Conservation (phyloP, 2,888 invertebrate genomes). For the Heliconius ethilla region DNA sequence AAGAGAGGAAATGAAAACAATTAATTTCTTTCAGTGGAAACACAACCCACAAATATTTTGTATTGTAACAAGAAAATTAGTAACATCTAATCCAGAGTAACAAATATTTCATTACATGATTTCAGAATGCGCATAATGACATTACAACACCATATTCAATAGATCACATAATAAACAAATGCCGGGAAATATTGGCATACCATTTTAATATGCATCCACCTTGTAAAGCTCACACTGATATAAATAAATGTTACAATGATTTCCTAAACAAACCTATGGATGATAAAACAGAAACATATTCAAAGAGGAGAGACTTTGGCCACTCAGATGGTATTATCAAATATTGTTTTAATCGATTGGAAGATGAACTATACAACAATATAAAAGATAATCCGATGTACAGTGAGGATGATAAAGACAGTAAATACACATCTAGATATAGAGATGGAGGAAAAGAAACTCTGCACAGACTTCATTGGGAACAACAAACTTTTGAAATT, state of each 20-base stretch:
- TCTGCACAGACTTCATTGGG: constrained; percentile 60
- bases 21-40: too few species aligned
- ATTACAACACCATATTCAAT: constrained; percentile 56
- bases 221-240: constrained; percentile 49
- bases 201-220: constrained; percentile 71
- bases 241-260: constrained; percentile 64
- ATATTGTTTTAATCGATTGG: constrained; percentile 70
- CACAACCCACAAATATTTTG: too few species aligned
- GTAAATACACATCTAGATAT: neutral
- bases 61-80: neutral
- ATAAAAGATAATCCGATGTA: constrained; percentile 63
- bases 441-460: neutral
- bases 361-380: constrained; percentile 64
- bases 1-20: too few species aligned
- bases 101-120: constrained; percentile 42
- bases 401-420: neutral
- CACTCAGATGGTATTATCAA: constrained; percentile 66
- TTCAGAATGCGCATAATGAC: constrained; percentile 76
- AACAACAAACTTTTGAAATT: constrained; percentile 71
- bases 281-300: constrained; percentile 61
- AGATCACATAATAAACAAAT: constrained; percentile 61
- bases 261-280: constrained; percentile 68
- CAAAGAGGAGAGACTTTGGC: constrained; percentile 63
- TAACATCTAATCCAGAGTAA: neutral
- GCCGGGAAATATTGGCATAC: constrained; percentile 63